Base-by-base conservation (phyloP, 2,113 vertebrate species). In the Megaleporinus macrocephalus region DNA sequence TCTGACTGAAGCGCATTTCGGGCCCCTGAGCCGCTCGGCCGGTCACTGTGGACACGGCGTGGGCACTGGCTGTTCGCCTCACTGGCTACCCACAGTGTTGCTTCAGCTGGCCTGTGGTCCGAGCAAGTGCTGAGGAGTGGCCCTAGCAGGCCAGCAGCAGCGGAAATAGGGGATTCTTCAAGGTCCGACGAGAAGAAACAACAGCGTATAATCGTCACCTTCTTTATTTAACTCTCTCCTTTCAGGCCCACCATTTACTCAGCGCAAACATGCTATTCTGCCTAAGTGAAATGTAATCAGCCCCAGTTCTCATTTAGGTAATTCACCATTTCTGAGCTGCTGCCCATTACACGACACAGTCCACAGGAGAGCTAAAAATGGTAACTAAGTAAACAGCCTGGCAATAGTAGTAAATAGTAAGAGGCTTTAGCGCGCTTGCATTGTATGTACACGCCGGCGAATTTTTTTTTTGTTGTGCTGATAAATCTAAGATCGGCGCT, bases 51-150 rank as follows among this genome's bases (percentile, higher is more conserved):
- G 75, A 29, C n/a, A 72, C 53, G 6, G 55, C 24, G 30, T 83
- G 57, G 81, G 81, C 47, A n/a, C 47, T 2, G 68, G 41, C 73
- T 57, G 24, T 9, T 36, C 20, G 11, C 36, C 5, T 49, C 63
- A 69, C 22, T 27, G 16, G 49, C 14, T 22, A 47, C 72, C 49
- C 20, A 9, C 51, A 26, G n/a, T 84, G 77, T 84, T 84, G 77
- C 36, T 69, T 69, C 72, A 84, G 82, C 77, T 84, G 76, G 71
- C 16, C 69, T 83, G 82, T 27, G 76, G 76, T 73, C 15, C 6
- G 33, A 33, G 53, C 2, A 9, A 41, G 29, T 22, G 30, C 49
- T 59, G 53, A 79, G 55, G 57, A 61, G 57, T 61, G 57, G 57
- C 57, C 57, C 10, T 61, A 61, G n/a, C 6, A 24, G 29, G 11